Base-by-base conservation (phyloP, 2,797 vertebrate genomes). In the Ispidina lecontei region DNA sequence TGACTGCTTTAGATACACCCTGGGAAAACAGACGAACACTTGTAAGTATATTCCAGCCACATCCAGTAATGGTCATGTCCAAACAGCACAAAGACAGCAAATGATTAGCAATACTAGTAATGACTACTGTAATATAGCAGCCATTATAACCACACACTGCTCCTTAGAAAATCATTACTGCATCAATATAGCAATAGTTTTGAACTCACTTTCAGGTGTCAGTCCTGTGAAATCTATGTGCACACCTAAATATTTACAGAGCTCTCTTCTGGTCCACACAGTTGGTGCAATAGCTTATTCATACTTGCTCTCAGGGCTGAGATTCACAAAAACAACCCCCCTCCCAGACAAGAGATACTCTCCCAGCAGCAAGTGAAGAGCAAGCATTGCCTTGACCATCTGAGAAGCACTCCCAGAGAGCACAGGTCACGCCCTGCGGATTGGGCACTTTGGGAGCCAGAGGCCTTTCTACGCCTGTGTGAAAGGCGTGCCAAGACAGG, bases 381-480 rank as follows among this genome's bases (percentile, higher is more conserved):
- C 2, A 14, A 74, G 59, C 28, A 52, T 37, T 6, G 1, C 43
- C 6, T n/a, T 55, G 39, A 69, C 43, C 31, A 43, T 12, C 22
- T 33, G n/a, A 54, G 44, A 28, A 49, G 49, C 15, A 51, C 1
- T 31, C 12, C 18, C 20, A 12, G 0, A 0, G 25, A 56, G 41
- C 71, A 77, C 26, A 59, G 51, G 18, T 33, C 78, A 68, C 20
- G 12, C 17, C 2, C 19, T 46, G 28, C 59, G 70, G 41, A 21
- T 67, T 33, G 49, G 52, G 33, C 26, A 54, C 63, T 37, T 41
- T 7, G 39, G 4, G 16, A 76, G 33, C 20, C 25, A 51, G 3
- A 68, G 49, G 33, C 7, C 54, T 31, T 33, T 20, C 28, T 18
- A 12, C 0, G 0, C 15, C 28, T 12, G 22, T 26, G 8, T 12